phyloP scores from a whole-genome alignment of 1,140 invertebrate genomes.

The Bombus cullumanus region DNA sequence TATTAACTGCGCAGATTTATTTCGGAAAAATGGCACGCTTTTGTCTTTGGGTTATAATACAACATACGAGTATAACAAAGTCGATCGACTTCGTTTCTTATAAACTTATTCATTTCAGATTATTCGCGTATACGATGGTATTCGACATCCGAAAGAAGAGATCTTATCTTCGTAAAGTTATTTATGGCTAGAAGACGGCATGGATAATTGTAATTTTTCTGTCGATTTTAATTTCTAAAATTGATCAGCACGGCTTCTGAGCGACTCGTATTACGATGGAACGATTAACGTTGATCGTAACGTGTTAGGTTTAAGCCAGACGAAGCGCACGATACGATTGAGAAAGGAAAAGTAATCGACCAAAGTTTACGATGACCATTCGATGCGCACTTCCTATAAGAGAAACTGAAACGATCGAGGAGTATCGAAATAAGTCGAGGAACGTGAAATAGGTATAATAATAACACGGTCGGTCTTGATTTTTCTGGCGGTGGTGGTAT shows the following conservation, averaged over 20 bases:
- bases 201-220: too few relatives aligned
- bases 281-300: too few relatives aligned
- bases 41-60: background rate
- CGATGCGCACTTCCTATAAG: background rate
- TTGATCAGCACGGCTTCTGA: rapidly evolving
- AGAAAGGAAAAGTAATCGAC: background rate
- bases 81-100: too few relatives aligned
- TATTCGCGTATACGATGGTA: too few relatives aligned
- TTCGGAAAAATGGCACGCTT: background rate
- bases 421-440: background rate
- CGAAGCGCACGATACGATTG: background rate
- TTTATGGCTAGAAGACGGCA: too few relatives aligned
- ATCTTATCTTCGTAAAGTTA: too few relatives aligned
- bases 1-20: background rate
- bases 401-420: background rate
- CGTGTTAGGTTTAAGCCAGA: too few relatives aligned
- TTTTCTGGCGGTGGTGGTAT: slow-evolving; percentile 1
- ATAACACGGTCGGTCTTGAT: background rate
- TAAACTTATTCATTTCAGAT: too few relatives aligned
- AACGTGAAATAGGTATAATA: slow-evolving; percentile 4
- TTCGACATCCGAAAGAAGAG: too few relatives aligned
- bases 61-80: too few relatives aligned
- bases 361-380: background rate
- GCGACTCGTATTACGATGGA: too few relatives aligned
- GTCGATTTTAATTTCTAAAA: too few relatives aligned